Percentiles rank a stretch among this genome's conserved stretches.
phyloP scores from a whole-genome alignment of 2,113 vertebrate genomes.

The Gorilla gorilla region DNA sequence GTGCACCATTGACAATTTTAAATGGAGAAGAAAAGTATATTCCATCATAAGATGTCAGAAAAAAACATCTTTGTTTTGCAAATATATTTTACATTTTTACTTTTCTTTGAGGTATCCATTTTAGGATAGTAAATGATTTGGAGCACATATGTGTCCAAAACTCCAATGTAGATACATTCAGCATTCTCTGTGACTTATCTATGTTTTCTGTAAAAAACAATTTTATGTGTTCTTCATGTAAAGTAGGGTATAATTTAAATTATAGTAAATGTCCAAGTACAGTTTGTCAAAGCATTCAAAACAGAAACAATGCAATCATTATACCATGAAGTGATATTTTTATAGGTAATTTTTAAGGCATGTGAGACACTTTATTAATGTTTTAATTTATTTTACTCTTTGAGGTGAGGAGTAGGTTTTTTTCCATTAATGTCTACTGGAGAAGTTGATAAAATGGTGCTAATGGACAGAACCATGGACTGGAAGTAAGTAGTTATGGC shows the following conservation, averaged over 20 bases:
- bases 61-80: neutral
- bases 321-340: neutral
- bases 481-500: rapidly evolving
- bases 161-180: neutral
- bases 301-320: neutral
- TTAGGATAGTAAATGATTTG: neutral
- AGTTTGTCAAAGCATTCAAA: neutral
- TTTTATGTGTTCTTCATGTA: neutral
- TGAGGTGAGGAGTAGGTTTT: neutral
- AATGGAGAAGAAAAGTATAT: conserved; percentile 21
- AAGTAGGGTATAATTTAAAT: neutral
- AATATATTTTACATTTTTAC: neutral
- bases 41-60: conserved; percentile 10
- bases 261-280: neutral
- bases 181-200: neutral
- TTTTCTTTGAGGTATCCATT: neutral
- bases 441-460: neutral
- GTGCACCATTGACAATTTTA: conserved; percentile 30
- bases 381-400: conserved; percentile 5
- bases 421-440: neutral
- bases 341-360: neutral
- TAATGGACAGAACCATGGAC: neutral
- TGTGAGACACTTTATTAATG: neutral
- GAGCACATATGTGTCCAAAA: neutral
- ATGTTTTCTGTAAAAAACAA: neutral